These are phyloP conservation scores for Mactra quadrangularis DNA, from an alignment of 1,140 invertebrate species.

Conservation along the genomic window DNA sequence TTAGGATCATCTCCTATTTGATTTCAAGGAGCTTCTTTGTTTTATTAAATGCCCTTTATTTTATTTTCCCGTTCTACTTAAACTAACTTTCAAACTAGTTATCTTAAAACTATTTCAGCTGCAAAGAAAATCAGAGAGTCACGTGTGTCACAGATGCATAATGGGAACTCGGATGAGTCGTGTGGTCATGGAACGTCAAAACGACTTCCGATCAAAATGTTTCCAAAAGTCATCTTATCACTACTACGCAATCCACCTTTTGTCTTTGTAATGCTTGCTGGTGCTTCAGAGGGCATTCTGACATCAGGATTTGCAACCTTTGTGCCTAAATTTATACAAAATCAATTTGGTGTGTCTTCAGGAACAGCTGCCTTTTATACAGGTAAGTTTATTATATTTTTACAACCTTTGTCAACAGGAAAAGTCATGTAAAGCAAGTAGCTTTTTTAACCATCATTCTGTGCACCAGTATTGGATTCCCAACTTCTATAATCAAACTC, in stretches of 20 bases:
- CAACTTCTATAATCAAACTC: too few species aligned
- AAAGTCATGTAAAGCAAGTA: too few species aligned
- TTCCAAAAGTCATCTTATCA: constrained; percentile 64
- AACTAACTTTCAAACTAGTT: too few species aligned
- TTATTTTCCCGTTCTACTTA: too few species aligned
- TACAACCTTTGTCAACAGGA: too few species aligned
- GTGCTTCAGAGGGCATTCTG: constrained; percentile 89
- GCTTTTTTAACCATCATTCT: too few species aligned
- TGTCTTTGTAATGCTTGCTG: constrained; percentile 90
- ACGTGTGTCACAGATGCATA: constrained; percentile 89
- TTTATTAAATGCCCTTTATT: too few species aligned
- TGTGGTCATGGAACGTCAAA: constrained; percentile 31
- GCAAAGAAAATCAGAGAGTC: constrained; percentile 73
- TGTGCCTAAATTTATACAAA: constrained; percentile 91
- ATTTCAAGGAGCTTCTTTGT: too few species aligned
- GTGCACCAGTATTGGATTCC: too few species aligned
- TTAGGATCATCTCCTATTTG: too few species aligned
- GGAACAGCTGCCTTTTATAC: constrained; percentile 89
- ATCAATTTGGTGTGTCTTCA: constrained; percentile 90
- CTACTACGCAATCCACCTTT: constrained; percentile 90
- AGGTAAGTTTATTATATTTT: constrained; percentile 86
- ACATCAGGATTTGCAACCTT: constrained; percentile 91
- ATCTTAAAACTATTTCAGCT: too few species aligned
- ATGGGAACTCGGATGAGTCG: constrained; percentile 17
- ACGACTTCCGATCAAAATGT: constrained; percentile 43